A percentile compares a stretch with the other conserved stretches of the same genome.
These are phyloP conservation scores for Drosophila saltans DNA, from an alignment of 1,140 invertebrate genomes.

Conservation along the genomic window DNA sequence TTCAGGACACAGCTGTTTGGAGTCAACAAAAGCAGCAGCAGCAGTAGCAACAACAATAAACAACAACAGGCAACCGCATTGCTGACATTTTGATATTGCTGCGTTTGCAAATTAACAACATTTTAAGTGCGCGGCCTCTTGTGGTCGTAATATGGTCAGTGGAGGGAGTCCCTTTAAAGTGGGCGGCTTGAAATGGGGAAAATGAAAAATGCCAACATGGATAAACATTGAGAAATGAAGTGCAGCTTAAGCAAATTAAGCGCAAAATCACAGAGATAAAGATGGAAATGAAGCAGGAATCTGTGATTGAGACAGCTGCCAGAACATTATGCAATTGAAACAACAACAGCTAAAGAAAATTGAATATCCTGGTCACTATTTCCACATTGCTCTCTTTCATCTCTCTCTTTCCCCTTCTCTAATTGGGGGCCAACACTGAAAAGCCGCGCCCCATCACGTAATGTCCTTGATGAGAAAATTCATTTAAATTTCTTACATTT, in stretches of 20 bases:
- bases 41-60: conserved; percentile 19
- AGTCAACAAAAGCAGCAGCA: conserved; percentile 21
- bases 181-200: conserved; percentile 27
- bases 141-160: conserved; percentile 3
- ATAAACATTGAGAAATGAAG: conserved; percentile 74
- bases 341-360: conserved; percentile 64
- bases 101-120: conserved; percentile 70
- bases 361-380: conserved; percentile 65
- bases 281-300: conserved; percentile 33
- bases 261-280: conserved; percentile 65
- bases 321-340: conserved; percentile 71
- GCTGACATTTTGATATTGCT: conserved; percentile 69
- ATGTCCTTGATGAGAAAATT: conserved; percentile 56
- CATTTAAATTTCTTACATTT: conserved; percentile 59
- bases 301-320: conserved; percentile 37
- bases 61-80: conserved; percentile 28
- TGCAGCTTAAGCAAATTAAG: conserved; percentile 79
- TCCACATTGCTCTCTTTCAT: conserved; percentile 18
- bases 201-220: conserved; percentile 51
- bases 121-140: conserved; percentile 61
- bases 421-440: conserved; percentile 72
- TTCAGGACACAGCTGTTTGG: conserved; percentile 24
- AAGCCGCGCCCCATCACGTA: conserved; percentile 51
- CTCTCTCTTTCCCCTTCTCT: conserved; percentile 21
- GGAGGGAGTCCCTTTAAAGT: conserved; percentile 26